Base-by-base conservation (phyloP, 2,113 vertebrate genomes). In the rabbit (Oryctolagus cuniculus) region DNA sequence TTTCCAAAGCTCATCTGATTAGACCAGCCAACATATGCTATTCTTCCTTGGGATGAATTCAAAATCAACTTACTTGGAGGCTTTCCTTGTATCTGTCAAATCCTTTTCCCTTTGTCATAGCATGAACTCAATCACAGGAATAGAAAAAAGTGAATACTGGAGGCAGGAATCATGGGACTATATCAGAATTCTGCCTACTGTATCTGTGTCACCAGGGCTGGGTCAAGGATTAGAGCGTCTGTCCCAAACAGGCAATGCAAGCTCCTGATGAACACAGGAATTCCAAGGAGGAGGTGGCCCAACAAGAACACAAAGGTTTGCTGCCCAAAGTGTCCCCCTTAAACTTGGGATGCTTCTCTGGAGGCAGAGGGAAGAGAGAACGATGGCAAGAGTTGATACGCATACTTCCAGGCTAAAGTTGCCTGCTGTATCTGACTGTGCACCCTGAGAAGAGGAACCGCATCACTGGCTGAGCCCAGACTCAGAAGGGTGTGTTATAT, bases 171-270 rank as follows among this genome's bases (percentile, higher is more conserved):
- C 53, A 44, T 27, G 22, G 27, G 3, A 29, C 2, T 10, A 10
- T 44, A 72, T 85, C 63, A 73, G 38, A 85, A 75, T 31, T 81
- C 53, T 31, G 16, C 53, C 5, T 13, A 6, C 15, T 27, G 3
- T 19, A 24, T 11, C 70, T 19, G 6, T 8, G 21, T 63, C 72
- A 17, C 16, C 34, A 87, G 19, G n/a, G 24, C 34, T 49, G 11
- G 11, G 17, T 19, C 24, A 69, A n/a, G 22, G 17, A 69, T 11
- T 22, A 38, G 3, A 89, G 11, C 7, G 17, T 7, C 6, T 1
- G 0, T 53, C 2, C 2, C 0, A 27, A 44, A 12, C 25, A 4
- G 27, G 3, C 8, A 55, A 0, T 44, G 15, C n/a, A 17, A 75
- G 58, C 10, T 9, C 34, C n/a, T 22, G 29, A 34, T 11, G 9